These are phyloP conservation scores for Taxidea taxus DNA, from an alignment of 2,113 vertebrate genomes.

Conservation along the genomic window DNA sequence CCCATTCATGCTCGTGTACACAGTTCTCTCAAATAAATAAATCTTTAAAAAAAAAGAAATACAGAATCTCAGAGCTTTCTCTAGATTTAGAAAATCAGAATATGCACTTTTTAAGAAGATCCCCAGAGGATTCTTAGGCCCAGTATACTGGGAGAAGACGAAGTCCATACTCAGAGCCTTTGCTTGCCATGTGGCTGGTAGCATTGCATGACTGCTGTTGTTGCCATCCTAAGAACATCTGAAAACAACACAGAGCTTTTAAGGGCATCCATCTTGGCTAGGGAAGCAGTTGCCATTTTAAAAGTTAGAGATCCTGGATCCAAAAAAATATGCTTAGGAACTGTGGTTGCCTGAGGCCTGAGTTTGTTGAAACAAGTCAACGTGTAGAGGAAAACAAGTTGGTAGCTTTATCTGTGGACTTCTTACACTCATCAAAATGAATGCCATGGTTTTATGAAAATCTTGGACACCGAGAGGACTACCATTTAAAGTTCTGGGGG, in stretches of 20 bases:
- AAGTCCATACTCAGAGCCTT: not conserved
- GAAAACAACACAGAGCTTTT: not conserved
- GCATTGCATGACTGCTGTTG: not conserved
- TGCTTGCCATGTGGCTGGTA: not conserved
- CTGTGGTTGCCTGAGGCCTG: not conserved
- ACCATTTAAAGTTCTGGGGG: not conserved
- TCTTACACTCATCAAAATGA: not conserved
- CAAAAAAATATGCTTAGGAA: not conserved
- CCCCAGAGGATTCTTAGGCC: not conserved
- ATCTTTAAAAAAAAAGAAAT: not conserved
- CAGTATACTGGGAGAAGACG: not conserved
- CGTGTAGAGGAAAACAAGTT: not conserved
- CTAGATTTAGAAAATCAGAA: not conserved
- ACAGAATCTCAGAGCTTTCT: not conserved
- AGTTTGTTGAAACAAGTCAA: conserved; percentile 1
- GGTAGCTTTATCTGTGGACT: not conserved
- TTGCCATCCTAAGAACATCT: not conserved
- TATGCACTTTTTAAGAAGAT: not conserved
- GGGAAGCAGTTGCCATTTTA: not conserved
- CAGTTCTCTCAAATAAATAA: not conserved
- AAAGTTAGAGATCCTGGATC: not conserved
- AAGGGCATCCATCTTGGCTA: not conserved
- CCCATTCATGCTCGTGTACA: not conserved
- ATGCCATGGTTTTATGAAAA: conserved; percentile 3
- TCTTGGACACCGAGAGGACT: not conserved